Percentiles rank a stretch among this genome's conserved stretches.
Evolutionary conservation across 2,113 vertebrate genomes (phyloP).

Genomic region (Propithecus coquereli): DNA sequence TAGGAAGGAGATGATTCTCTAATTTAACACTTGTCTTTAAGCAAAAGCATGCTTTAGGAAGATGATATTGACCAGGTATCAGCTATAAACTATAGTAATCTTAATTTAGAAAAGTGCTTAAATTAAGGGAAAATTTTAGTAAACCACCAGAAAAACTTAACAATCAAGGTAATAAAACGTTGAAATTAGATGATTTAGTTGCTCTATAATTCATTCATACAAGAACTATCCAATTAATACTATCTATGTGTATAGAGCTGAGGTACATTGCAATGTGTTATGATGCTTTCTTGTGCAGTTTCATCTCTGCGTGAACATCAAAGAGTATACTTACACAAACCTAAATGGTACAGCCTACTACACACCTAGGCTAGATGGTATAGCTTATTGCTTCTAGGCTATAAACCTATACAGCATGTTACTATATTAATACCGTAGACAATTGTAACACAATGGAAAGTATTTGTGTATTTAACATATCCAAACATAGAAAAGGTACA

Average conservation of each 20-base stretch:
- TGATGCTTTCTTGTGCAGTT: not conserved
- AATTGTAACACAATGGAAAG: not conserved
- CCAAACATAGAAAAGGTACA: not conserved
- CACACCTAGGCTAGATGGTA: not conserved
- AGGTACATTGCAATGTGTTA: not conserved
- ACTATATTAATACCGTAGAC: not conserved
- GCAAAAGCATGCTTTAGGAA: not conserved
- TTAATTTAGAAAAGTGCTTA: not conserved
- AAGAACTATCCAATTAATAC: not conserved
- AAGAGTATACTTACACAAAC: not conserved
- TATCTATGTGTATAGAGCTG: not conserved
- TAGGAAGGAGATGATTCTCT: not conserved
- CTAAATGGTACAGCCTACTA: not conserved
- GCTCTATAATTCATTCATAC: not conserved
- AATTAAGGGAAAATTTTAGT: not conserved
- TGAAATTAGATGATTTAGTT: not conserved
- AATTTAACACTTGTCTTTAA: constrained; percentile 26
- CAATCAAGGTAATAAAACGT: not conserved
- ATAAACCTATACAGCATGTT: not conserved
- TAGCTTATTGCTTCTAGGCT: not conserved
- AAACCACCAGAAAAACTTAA: not conserved
- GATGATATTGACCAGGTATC: not conserved
- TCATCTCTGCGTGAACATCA: not conserved
- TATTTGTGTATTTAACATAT: not conserved
- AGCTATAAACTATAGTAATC: not conserved